Evolutionary conservation across 2,888 invertebrate species (phyloP), one percentile per base, ranked within the genome.

Genomic region (Phaedon cochleariae): DNA sequence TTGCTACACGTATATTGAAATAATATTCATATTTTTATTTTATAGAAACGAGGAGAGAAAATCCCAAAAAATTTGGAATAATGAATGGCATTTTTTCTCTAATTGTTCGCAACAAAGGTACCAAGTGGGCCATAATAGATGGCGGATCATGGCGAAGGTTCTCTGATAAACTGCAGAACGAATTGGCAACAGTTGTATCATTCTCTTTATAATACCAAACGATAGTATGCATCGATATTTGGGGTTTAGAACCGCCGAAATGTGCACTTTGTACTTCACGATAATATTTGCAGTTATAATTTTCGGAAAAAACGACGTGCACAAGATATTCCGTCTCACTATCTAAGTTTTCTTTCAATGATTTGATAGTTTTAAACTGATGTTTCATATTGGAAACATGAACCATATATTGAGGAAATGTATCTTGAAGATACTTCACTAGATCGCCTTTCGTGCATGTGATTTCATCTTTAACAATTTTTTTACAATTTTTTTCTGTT

Each of bases 101-200:
- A 37, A 65, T 29, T 34, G 57, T 53, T 26, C 58, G 37, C 34
- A 48, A 2, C 17, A 64, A 12, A 21, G 61, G 64, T 10, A 29
- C 37, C 34, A 67, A 54, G 48, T 67, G 61, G 2, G 67, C 67
- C 20, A 49, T 61, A 17, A 67, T 67, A 9, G 67, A 52, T 7
- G 46, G 15, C 15, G 67, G 58, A 52, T 61, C 61, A 22, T 67
- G 67, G 53, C 64, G 45, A 17, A 61, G 51, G 15, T n/a, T 51
- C 9, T 62, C 37, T 7, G 60, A 59, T n/a, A 67, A 46, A 34
- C 59, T 59, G 29, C 62, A 46, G 21, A 31, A 63, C 12, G 63
- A 67, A 10, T 34, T 34, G 31, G 31, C 31, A 34, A 34, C 6
- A 34, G 10, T 34, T 41, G 17, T 45, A 17, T 61, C 10, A 52